phyloP scores from a whole-genome alignment of 2,888 invertebrate genomes.

The Phorcus lineatus region DNA sequence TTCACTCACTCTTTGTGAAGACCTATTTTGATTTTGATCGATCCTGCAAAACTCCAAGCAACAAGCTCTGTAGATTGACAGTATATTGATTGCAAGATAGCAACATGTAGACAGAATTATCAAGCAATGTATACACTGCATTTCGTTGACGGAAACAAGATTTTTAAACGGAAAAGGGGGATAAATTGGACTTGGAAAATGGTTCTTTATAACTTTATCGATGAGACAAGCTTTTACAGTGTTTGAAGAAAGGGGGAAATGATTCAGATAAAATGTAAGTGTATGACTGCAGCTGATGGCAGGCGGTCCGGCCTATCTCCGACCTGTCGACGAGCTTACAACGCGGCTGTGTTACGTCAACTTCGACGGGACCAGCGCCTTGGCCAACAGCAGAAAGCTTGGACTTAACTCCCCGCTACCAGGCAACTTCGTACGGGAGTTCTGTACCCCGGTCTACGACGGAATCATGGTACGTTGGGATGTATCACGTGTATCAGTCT shows the following conservation, averaged over 20 bases:
- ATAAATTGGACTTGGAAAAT: too few species aligned
- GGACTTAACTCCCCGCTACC: constrained; percentile 59
- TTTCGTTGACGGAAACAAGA: too few species aligned
- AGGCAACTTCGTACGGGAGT: constrained; percentile 62
- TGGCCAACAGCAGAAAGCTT: constrained; percentile 59
- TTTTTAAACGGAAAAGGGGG: too few species aligned
- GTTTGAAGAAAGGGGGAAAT: too few species aligned
- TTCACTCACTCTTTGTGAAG: not conserved
- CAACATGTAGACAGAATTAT: too few species aligned
- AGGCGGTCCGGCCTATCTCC: constrained; percentile 71
- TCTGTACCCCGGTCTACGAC: constrained; percentile 61
- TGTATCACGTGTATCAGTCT: not conserved
- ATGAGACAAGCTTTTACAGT: too few species aligned
- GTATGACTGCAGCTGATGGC: constrained; percentile 66
- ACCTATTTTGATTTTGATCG: not conserved
- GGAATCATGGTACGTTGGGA: constrained; percentile 67
- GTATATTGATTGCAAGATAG: too few species aligned
- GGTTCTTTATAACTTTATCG: too few species aligned
- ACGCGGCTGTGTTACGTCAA: constrained; percentile 71
- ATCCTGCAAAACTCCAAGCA: too few species aligned
- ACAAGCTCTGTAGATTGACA: too few species aligned
- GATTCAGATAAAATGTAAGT: too few species aligned
- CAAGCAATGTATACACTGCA: too few species aligned
- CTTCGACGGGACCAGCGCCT: constrained; percentile 69
- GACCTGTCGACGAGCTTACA: constrained; percentile 69